Evolutionary conservation across 2,888 invertebrate genomes (phyloP).

Genomic region (Azorinus chamasolen): DNA sequence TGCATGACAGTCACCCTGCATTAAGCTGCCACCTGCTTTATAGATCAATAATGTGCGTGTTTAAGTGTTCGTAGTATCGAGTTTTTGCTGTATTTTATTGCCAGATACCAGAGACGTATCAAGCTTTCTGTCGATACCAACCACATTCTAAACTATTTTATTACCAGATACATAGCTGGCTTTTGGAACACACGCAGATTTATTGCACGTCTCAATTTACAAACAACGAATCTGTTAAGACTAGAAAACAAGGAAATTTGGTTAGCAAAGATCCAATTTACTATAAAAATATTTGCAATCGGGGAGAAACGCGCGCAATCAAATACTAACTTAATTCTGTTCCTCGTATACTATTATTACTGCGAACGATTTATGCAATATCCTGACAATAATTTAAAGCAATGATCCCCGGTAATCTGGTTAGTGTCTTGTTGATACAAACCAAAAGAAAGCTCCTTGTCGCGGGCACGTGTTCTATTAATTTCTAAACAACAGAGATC

Average conservation of each 20-base stretch:
- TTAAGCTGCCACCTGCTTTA: no score
- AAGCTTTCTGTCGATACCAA: no score
- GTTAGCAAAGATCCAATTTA: constrained; percentile 64
- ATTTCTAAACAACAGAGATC: constrained; percentile 62
- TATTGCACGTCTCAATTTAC: constrained; percentile 40
- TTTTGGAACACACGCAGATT: constrained; percentile 17
- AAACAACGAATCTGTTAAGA: constrained; percentile 59
- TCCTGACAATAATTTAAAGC: constrained; percentile 65
- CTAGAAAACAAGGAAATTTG: constrained; percentile 57
- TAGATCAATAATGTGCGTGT: no score
- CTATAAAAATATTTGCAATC: constrained; percentile 70
- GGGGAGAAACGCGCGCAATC: constrained; percentile 56
- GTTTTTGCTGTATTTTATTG: no score
- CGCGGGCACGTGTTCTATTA: constrained; percentile 61
- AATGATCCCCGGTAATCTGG: constrained; percentile 62
- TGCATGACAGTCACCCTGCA: no score
- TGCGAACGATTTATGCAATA: constrained; percentile 60
- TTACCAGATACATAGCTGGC: no score
- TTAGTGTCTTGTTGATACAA: constrained; percentile 65
- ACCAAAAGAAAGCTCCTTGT: constrained; percentile 63
- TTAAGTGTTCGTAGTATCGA: no score
- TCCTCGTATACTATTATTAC: constrained; percentile 64
- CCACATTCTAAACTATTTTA: no score
- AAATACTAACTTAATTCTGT: constrained; percentile 59
- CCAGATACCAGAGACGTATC: no score